Evolutionary conservation across 1,140 invertebrate genomes (phyloP), one percentile per base, ranked within the genome.

Genomic region (Homarus americanus): DNA sequence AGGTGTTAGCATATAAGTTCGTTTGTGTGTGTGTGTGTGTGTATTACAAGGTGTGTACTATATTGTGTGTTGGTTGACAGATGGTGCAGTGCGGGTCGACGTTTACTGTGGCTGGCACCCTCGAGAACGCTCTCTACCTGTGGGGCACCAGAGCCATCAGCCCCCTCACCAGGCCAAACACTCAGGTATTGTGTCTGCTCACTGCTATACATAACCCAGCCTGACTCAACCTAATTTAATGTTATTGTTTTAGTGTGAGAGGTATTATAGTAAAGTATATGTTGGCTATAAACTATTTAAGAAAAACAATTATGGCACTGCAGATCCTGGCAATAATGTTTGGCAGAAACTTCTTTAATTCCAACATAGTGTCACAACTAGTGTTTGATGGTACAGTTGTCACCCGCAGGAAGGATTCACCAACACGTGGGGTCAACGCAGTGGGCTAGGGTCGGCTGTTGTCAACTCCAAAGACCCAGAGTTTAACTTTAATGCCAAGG

Each of bases 71-170:
- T 20, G 44, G 9, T 10, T 32, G 24, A 17, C 92, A 92, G 96
- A 95, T 95, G 93, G 94, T 96, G 17, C 94, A 95, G 88, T 96
- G 96, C 94, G 96, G 96, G 36, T 95, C 96, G 44, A 96, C 96
- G 53, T 97, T 96, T 93, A 96, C 96, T 0, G 94, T 96, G 40
- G 95, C 95, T 58, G 95, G 95, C 58, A 96, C 96, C 1, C 94
- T 95, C 34, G 95, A 96, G 87, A 96, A 97, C 93, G 95, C 96
- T 85, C 94, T 97, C 1, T 96, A 96, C 80, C 96, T 97, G 90
- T 97, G 96, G 96, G 96, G 96, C 32, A 95, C 96, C 20, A 94
- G 94, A 38, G 94, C 94, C 82, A 94, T 94, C 78, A 93, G 92
- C 38, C 93, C 95, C 7, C 94, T 94, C 9, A 93, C 93, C 78